These are phyloP conservation scores for Brachypteracias leptosomus DNA, from an alignment of 2,113 vertebrate species.

Conservation along the genomic window DNA sequence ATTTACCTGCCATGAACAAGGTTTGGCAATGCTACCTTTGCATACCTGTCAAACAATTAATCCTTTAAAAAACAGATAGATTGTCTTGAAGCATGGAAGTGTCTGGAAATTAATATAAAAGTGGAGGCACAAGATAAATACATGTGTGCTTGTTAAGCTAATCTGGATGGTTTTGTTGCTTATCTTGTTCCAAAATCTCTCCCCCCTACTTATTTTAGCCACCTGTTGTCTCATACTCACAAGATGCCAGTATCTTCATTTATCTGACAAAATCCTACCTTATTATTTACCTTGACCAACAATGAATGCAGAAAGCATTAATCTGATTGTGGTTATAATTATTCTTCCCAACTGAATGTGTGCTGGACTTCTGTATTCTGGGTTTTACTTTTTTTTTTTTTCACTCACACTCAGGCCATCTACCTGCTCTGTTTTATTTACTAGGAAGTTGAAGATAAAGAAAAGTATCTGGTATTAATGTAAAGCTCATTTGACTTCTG, in stretches of 20 bases:
- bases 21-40: conserved; percentile 48
- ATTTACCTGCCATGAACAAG: conserved; percentile 70
- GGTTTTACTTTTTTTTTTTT: neutral
- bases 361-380: neutral
- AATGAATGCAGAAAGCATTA: neutral
- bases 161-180: conserved; percentile 11
- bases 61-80: neutral
- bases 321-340: neutral
- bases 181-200: neutral
- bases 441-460: neutral
- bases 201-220: neutral
- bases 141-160: conserved; percentile 23
- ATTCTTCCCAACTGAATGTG: neutral
- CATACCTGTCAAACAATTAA: conserved; percentile 23
- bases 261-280: neutral
- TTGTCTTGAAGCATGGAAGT: neutral
- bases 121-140: neutral
- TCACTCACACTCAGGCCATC: neutral
- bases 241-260: neutral
- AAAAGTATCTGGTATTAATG: neutral
- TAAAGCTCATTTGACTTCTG: neutral
- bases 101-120: neutral
- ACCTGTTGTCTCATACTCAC: conserved; percentile 10
- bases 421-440: neutral
- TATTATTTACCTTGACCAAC: neutral